Conservation (phyloP, 2,888 invertebrate genomes). For the Eupelmus urozonus region DNA sequence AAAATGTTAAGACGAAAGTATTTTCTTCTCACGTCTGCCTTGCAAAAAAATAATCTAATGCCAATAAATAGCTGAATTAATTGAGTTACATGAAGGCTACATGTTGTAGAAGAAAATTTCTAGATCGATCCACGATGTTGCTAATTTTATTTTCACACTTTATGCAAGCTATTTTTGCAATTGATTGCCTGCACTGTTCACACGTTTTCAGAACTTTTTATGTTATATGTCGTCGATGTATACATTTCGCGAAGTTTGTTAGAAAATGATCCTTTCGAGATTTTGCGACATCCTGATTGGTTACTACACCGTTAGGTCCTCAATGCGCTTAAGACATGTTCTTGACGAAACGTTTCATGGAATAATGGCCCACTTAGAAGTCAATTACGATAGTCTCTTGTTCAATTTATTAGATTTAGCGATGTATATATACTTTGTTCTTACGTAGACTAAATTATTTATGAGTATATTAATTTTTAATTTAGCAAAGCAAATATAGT, state of each 20-base stretch:
- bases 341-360: constrained; percentile 25
- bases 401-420: too few species aligned
- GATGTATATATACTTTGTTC: too few species aligned
- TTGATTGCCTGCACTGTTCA: not conserved
- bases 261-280: not conserved
- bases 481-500: too few species aligned
- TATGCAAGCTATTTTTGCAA: constrained; percentile 5
- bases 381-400: not conserved
- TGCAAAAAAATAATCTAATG: constrained; percentile 2
- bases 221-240: not conserved
- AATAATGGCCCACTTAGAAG: constrained; percentile 8
- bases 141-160: not conserved
- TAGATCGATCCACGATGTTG: not conserved
- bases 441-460: too few species aligned
- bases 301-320: not conserved
- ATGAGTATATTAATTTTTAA: too few species aligned
- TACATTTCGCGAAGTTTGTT: not conserved
- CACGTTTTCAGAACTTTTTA: not conserved
- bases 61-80: constrained; percentile 16
- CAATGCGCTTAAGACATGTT: constrained; percentile 3
- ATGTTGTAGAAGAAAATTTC: not conserved
- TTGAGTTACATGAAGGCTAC: constrained; percentile 14
- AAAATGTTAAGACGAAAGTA: constrained; percentile 20
- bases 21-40: constrained; percentile 6
- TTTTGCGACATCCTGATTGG: not conserved